A percentile compares a stretch with the other conserved stretches of the same genome.
phyloP scores from a whole-genome alignment of 1,140 invertebrate genomes.

The Anthonomus grandis region DNA sequence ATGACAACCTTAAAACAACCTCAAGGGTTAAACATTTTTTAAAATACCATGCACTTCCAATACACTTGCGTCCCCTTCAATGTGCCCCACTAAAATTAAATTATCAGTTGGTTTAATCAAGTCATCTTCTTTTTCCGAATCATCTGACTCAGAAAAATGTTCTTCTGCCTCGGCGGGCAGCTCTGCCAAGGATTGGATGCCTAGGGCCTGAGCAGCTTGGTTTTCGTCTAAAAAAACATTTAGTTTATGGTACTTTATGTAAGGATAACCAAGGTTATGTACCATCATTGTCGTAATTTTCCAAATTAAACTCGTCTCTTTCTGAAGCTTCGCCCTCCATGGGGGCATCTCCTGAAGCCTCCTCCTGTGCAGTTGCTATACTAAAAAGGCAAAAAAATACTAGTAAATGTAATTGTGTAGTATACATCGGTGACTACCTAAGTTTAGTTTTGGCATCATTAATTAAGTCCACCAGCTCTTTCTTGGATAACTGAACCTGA shows the following conservation, averaged over 20 bases:
- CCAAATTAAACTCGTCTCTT: conserved; percentile 68
- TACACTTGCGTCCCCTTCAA: conserved; percentile 77
- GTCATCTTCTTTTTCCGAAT: conserved; percentile 89
- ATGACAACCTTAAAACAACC: too few relatives aligned
- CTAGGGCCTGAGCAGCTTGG: conserved; percentile 43
- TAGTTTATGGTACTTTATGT: neutral
- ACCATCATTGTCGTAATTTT: conserved; percentile 69
- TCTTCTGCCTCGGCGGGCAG: conserved; percentile 57
- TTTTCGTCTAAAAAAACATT: conserved; percentile 39
- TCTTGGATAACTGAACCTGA: conserved; percentile 45
- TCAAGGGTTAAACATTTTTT: conserved; percentile 35
- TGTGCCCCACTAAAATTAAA: conserved; percentile 83
- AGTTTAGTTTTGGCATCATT: conserved; percentile 68
- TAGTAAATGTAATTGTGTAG: neutral
- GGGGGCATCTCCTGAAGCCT: conserved; percentile 8
- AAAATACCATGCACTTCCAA: conserved; percentile 90
- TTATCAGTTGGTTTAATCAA: conserved; percentile 88
- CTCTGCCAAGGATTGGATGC: conserved; percentile 54
- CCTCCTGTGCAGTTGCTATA: neutral
- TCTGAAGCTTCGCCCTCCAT: conserved; percentile 38
- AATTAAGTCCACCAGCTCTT: conserved; percentile 63
- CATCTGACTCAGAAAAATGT: conserved; percentile 63
- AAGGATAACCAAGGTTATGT: too few relatives aligned
- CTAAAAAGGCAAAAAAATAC: conserved; percentile 5
- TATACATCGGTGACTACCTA: conserved; percentile 46